Base-by-base conservation (phyloP, 2,113 vertebrate genomes). In the Nannobrachium achirus region DNA sequence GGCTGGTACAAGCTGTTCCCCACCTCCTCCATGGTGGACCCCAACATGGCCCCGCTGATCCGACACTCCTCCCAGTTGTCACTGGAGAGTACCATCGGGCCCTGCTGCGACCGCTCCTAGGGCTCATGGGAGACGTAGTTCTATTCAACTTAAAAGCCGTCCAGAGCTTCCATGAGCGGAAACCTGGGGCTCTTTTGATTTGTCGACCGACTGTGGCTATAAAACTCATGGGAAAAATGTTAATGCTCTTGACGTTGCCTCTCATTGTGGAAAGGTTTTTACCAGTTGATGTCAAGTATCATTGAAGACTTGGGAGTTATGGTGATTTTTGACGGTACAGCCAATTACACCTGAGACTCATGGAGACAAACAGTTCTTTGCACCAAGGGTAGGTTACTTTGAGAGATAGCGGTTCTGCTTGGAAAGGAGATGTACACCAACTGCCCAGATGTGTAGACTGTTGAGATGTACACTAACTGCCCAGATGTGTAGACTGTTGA, bases 1-100 rank as follows among this genome's bases (percentile, higher is more conserved):
- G 96, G 97, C 86, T 99, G 98, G 98, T 99, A 99, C 94, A 99
- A 98, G 96, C 95, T 99, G 73, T 99, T 99, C 88, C 98, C 98
- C 66, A 97, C 96, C 79, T 99, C 97, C 78, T 99, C 98, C 0
- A 99, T 98, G 98, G 98, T 99, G 76, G 96, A 99, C 86, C 96
- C 97, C 8, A 94, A 94, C 1, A 95, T 96, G 64, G 94, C 95
- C 25, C 97, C 98, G 0, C 94, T 99, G 65, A 94, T 98, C 67
- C 96, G 96, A 53, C 97, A 99, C 89, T 96, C 96, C 14, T 98
- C 98, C 10, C 98, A 99, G 89, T 92, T 99, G 90, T 99, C 98
- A 64, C 90, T 99, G 78, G 98, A 99, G 92, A 99, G 98, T 94
- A 96, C 95, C 75, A 94, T 98, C 33, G 96, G 95, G 80, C 98